A percentile compares a stretch with the other conserved stretches of the same genome.
phyloP scores from a whole-genome alignment of 1,140 invertebrate species.

The Lasioglossum albipes region DNA sequence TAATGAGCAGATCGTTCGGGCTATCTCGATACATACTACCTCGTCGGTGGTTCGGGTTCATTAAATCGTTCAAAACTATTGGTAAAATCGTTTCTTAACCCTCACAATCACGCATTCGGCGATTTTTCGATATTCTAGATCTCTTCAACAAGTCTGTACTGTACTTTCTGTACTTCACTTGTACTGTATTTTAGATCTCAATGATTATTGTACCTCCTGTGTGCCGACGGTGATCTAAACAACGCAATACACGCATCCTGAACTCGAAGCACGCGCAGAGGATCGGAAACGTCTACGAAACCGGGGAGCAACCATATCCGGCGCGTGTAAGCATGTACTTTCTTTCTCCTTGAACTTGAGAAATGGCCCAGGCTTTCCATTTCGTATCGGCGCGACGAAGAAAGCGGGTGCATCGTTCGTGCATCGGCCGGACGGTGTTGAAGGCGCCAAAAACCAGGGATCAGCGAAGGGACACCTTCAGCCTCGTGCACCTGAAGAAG shows the following conservation, averaged over 20 bases:
- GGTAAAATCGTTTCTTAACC: too few relatives aligned
- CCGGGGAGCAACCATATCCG: conserved; percentile 13
- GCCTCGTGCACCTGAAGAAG: background rate
- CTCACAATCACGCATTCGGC: too few relatives aligned
- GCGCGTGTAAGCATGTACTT: conserved; percentile 36
- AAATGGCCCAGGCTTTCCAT: conserved; percentile 27
- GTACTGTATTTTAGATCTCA: too few relatives aligned
- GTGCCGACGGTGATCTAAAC: background rate
- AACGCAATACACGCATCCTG: background rate
- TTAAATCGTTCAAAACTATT: too few relatives aligned
- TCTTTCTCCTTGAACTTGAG: conserved; percentile 73
- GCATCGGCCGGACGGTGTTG: background rate
- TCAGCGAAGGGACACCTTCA: background rate
- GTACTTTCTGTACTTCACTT: too few relatives aligned
- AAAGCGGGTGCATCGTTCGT: background rate
- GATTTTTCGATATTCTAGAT: too few relatives aligned
- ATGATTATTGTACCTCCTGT: too few relatives aligned
- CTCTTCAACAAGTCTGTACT: too few relatives aligned
- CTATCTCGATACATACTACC: too few relatives aligned
- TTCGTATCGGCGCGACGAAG: background rate
- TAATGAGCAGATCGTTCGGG: too few relatives aligned
- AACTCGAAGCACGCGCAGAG: background rate
- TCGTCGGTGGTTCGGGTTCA: too few relatives aligned
- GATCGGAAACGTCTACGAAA: background rate
- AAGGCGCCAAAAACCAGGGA: background rate